Base-by-base conservation (phyloP, 2,113 vertebrate species). In the Gallinago media region DNA sequence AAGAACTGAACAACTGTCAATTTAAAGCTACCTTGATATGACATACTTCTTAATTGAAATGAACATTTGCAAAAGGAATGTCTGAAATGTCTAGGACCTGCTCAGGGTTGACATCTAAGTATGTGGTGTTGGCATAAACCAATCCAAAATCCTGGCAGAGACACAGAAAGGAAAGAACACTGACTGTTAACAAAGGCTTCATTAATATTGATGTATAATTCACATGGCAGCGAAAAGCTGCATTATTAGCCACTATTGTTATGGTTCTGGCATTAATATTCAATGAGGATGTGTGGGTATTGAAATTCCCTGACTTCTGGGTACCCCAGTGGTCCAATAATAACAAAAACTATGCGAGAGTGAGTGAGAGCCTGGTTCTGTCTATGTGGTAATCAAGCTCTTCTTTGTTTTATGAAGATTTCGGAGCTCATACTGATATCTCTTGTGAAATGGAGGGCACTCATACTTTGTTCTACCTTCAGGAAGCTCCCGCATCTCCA, bases 141-240 rank as follows among this genome's bases (percentile, higher is more conserved):
- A 92, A 71, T 71, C 87, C 93, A 89, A 97, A 95, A 96, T 91
- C 59, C 80, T 96, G 96, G 95, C 94, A 94, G 82, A 92, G 81
- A 75, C 31, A 65, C 88, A 81, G 77, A 81, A 75, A 54, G 70
- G 59, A 94, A 95, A 90, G 92, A 96, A 91, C 62, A 70, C 10
- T 62, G 95, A 88, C 88, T 95, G 78, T 97, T 97, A 97, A 97
- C 96, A 96, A 97, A 96, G 87, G 49, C 93, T 93, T 97, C 96
- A 97, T 97, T 97, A 97, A 97, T 97, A 97, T 97, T 97, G 96
- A 97, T 97, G 92, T 44, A 63, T 92, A 96, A 97, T 97, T 97
- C 96, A 92, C 93, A 96, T 87, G 89, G 96, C 81, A 92, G 90
- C 3, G 5, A 92, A 96, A 94, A 96, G 92, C 95, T 92, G 92